Conservation (phyloP, 2,113 vertebrate species). For the Spheniscus mendiculus region DNA sequence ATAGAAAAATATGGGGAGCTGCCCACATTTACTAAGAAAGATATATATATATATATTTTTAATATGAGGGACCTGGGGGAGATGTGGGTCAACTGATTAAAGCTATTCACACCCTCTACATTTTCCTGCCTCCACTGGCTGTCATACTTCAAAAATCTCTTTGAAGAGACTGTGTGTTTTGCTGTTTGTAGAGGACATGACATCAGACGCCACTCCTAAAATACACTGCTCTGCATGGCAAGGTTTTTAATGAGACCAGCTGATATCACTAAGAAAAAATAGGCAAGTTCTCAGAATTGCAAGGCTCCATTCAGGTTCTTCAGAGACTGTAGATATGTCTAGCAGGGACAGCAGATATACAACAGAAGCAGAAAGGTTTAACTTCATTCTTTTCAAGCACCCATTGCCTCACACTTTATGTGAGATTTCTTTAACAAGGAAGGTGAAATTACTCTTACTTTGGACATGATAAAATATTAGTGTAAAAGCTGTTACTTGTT, state of each 20-base stretch:
- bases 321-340: neutral
- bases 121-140: neutral
- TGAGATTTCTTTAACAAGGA: neutral
- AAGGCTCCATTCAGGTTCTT: neutral
- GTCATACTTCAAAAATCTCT: neutral
- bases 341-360: neutral
- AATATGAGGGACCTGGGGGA: neutral
- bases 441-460: neutral
- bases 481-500: neutral
- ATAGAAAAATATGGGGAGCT: neutral
- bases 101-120: neutral
- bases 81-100: neutral
- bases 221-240: neutral
- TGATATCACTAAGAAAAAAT: neutral
- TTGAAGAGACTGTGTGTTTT: neutral
- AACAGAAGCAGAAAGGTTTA: neutral
- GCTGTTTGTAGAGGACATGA: neutral
- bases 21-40: neutral
- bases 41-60: neutral
- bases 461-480: neutral
- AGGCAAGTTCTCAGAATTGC: neutral
- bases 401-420: neutral
- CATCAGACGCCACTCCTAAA: neutral
- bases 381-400: neutral
- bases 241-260: neutral